These are phyloP conservation scores for Molossus molossus DNA, from an alignment of 2,797 vertebrate genomes.

Conservation along the genomic window DNA sequence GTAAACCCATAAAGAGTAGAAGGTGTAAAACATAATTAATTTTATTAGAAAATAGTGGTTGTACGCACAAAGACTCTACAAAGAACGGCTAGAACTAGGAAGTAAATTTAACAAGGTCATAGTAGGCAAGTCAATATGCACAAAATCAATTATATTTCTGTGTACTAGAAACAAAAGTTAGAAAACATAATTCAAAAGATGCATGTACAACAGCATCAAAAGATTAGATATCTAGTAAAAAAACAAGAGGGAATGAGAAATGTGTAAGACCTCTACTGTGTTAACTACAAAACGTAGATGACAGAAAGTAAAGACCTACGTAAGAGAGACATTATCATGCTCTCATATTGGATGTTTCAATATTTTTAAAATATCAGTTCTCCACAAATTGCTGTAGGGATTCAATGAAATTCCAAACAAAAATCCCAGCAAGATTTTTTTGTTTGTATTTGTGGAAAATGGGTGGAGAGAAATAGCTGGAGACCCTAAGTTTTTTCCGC, in stretches of 20 bases:
- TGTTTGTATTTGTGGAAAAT: background rate
- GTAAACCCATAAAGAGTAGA: background rate
- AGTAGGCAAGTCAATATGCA: background rate
- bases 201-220: background rate
- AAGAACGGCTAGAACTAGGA: background rate
- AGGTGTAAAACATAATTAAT: background rate
- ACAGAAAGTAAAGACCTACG: background rate
- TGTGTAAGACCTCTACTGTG: background rate
- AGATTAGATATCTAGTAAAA: background rate
- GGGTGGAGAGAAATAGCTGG: background rate
- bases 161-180: background rate
- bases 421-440: background rate
- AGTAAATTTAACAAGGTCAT: no score
- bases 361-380: background rate
- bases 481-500: background rate
- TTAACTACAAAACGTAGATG: background rate
- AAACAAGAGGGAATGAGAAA: background rate
- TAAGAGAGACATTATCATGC: background rate
- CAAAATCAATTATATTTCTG: background rate
- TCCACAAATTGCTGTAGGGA: background rate
- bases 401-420: background rate
- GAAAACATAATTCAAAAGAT: slow-evolving; percentile 25
- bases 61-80: background rate
- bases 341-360: background rate
- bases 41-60: background rate